phyloP scores from a whole-genome alignment of 2,888 invertebrate species.

The Hesperia comma region DNA sequence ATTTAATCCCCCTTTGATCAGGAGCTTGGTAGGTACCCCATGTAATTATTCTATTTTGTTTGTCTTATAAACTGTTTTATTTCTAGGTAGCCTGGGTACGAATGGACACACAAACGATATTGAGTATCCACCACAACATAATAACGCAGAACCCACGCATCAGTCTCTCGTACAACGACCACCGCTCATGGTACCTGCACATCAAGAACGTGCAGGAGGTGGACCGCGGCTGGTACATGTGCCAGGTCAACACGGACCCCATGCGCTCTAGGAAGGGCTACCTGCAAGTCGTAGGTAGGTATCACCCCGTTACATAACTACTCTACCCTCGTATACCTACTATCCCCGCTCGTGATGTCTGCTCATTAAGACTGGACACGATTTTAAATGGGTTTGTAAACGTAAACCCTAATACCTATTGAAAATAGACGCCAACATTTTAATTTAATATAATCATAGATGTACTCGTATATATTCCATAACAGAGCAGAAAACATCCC shows the following conservation, averaged over 20 bases:
- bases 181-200: slow-evolving; percentile 95
- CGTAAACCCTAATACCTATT: too few relatives aligned
- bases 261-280: slow-evolving; percentile 96
- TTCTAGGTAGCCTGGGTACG: slow-evolving; percentile 95
- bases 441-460: too few relatives aligned
- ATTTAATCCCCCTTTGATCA: too few relatives aligned
- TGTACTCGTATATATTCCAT: too few relatives aligned
- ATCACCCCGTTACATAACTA: not conserved
- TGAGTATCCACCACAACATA: slow-evolving; percentile 95
- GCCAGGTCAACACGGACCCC: slow-evolving; percentile 97
- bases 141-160: slow-evolving; percentile 96
- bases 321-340: slow-evolving; percentile 90
- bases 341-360: slow-evolving; percentile 96
- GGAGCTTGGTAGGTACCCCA: too few relatives aligned
- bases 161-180: slow-evolving; percentile 93
- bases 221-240: slow-evolving; percentile 96
- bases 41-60: too few relatives aligned
- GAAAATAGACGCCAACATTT: too few relatives aligned
- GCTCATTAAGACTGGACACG: slow-evolving; percentile 94
- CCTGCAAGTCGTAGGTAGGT: slow-evolving; percentile 95
- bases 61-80: slow-evolving; percentile 5
- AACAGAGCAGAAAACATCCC: too few relatives aligned
- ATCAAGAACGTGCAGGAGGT: slow-evolving; percentile 94
- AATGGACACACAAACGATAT: slow-evolving; percentile 95
- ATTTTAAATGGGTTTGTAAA: slow-evolving; percentile 66